A percentile compares a stretch with the other conserved stretches of the same genome.
Evolutionary conservation across 2,888 invertebrate species (phyloP).

Genomic region (Phortica okadai): DNA sequence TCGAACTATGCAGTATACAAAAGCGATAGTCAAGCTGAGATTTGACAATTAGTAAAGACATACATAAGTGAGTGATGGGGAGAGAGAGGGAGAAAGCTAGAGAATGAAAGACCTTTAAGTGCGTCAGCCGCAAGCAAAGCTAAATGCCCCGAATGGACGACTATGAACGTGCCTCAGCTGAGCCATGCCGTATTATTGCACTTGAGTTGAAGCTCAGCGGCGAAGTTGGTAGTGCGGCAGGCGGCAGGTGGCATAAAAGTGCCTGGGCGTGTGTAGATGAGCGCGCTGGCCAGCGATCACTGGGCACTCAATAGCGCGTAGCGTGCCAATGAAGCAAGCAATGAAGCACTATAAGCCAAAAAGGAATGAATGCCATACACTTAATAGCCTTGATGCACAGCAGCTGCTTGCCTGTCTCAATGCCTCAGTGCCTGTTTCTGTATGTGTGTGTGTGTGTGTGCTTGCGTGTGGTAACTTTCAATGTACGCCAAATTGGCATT

Average conservation of each 20-base stretch:
- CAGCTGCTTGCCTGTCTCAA: neutral
- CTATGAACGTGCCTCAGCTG: constrained; percentile 24
- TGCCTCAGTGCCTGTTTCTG: neutral
- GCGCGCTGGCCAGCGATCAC: constrained; percentile 8
- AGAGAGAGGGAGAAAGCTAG: neutral
- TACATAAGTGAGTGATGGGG: neutral
- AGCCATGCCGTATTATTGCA: constrained; percentile 20
- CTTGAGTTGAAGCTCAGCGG: neutral
- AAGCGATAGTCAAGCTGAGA: constrained; percentile 22
- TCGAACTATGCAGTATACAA: constrained; percentile 20
- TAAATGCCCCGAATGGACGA: neutral
- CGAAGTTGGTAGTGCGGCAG: neutral
- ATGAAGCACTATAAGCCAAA: constrained; percentile 14
- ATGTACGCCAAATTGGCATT: constrained; percentile 19
- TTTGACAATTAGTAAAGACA: constrained; percentile 38
- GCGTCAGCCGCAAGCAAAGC: neutral
- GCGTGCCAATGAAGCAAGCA: constrained; percentile 25
- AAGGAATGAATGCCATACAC: neutral
- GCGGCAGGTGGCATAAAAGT: neutral
- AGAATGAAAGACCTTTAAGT: neutral
- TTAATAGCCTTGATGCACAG: constrained; percentile 3
- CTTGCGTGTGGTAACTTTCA: neutral
- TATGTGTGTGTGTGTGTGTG: neutral
- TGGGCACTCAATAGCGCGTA: constrained; percentile 35
- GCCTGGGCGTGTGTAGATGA: neutral